These are phyloP conservation scores for Lasioglossum villosulum DNA, from an alignment of 2,888 invertebrate genomes.

Conservation along the genomic window DNA sequence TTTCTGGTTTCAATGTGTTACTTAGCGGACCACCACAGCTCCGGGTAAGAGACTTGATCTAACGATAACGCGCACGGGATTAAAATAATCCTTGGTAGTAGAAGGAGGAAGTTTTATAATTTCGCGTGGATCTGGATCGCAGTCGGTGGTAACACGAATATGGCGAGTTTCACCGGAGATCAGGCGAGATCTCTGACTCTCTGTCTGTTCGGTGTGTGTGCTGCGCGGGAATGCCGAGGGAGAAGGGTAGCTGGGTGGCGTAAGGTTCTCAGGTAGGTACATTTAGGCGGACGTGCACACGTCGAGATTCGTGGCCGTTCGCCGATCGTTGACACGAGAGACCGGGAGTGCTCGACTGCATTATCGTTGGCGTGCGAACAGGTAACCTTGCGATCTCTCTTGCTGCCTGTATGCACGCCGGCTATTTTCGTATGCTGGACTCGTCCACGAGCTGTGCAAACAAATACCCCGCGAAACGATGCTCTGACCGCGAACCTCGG, in stretches of 20 bases:
- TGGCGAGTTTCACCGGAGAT: conserved; percentile 55
- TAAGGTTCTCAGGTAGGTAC: conserved; percentile 74
- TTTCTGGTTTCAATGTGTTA: neutral
- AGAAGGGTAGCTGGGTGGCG: conserved; percentile 70
- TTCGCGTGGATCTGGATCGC: conserved; percentile 46
- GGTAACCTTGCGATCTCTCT: conserved; percentile 75
- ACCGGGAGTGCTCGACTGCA: conserved; percentile 72
- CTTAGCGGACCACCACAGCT: neutral
- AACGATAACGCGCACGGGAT: conserved; percentile 8
- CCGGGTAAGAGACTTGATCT: neutral
- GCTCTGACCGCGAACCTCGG: conserved; percentile 37
- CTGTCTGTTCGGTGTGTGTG: conserved; percentile 50
- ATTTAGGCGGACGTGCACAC: conserved; percentile 75
- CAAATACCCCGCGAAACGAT: conserved; percentile 73
- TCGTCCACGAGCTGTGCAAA: conserved; percentile 77
- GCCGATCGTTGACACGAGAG: conserved; percentile 74
- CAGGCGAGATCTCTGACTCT: conserved; percentile 61
- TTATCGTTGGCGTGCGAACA: conserved; percentile 74
- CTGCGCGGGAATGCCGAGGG: conserved; percentile 62
- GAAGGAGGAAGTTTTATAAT: conserved; percentile 38
- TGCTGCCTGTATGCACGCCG: conserved; percentile 47
- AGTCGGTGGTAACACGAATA: conserved; percentile 54
- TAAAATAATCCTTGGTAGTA: conserved; percentile 17
- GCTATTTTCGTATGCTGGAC: conserved; percentile 69
- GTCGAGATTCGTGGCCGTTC: conserved; percentile 74